Evolutionary conservation across 1,140 invertebrate species (phyloP), one percentile per base, ranked within the genome.

Genomic region (Araneus ventricosus): DNA sequence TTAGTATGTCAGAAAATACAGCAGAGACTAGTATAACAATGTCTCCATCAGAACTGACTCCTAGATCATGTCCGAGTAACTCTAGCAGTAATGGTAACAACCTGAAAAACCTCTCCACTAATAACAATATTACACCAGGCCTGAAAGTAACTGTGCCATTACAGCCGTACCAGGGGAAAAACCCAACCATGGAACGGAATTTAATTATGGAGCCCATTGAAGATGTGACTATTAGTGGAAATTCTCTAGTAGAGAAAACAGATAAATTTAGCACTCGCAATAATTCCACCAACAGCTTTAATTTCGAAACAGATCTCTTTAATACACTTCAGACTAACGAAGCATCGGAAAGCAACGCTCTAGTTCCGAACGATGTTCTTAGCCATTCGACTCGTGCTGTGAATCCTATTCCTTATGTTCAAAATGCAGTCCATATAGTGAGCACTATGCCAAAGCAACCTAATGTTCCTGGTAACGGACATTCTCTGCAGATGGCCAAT

Each of bases 151-250:
- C 96, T 61, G 94, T 94, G 34, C 94, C 94, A 37, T 67, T 98
- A 41, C 97, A 98, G 94, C 97, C 98, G 1, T 97, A 98, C 95
- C 98, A 98, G 95, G 98, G 98, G 5, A 96, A 98, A 20, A 99
- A 99, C 96, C 97, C 98, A 1, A 98, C 98, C 94, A 96, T 98
- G 94, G 98, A 98, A 95, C 96, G 98, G 2, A 99, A 99, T 96
- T 96, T 98, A 14, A 97, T 97, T 94, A 96, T 96, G 4, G 96
- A 96, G 94, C 96, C 95, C 20, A 96, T 95, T 41, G 97, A 97
- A 22, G 97, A 97, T 79, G 94, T 97, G 2, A 95, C 95, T n/a
- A 95, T 96, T 17, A 96, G 95, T 34, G 96, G 97, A 61, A 97
- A 97, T 94, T 95, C 96, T 14, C 95, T 98, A 0, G 96, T 98